phyloP scores from a whole-genome alignment of 2,113 vertebrate species.

The Delphinus delphis region DNA sequence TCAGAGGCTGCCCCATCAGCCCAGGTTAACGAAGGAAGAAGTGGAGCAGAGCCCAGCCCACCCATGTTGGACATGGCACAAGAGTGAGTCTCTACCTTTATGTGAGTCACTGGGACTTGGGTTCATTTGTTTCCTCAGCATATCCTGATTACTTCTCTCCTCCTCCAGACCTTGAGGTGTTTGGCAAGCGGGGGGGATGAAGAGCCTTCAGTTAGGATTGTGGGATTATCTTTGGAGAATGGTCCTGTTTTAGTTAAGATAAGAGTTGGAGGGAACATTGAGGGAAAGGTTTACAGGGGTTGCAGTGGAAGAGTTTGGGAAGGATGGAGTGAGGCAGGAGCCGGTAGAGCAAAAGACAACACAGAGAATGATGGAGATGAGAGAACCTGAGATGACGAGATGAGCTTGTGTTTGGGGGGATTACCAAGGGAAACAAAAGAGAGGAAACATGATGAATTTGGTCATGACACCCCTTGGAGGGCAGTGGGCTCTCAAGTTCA shows the following conservation, averaged over 20 bases:
- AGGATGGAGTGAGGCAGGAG: neutral
- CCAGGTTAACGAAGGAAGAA: neutral
- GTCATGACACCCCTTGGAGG: neutral
- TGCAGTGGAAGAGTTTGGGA: neutral
- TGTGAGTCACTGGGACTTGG: neutral
- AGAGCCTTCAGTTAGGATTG: neutral
- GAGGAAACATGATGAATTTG: neutral
- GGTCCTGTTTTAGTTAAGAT: neutral
- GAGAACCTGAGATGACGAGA: neutral
- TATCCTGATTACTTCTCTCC: neutral
- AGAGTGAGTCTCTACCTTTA: neutral
- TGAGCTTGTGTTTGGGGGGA: neutral
- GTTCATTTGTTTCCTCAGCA: neutral
- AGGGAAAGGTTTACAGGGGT: neutral
- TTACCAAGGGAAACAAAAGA: neutral
- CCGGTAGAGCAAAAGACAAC: neutral
- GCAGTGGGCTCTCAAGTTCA: neutral
- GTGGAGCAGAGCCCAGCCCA: neutral
- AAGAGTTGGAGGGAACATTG: neutral
- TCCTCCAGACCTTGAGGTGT: neutral
- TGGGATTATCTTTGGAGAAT: neutral
- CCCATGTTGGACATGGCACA: fast-evolving
- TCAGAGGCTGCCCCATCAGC: neutral
- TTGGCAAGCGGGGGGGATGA: neutral
- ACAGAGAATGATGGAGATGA: neutral